Conservation (phyloP, 2,113 vertebrate species). For the Anolis carolinensis region DNA sequence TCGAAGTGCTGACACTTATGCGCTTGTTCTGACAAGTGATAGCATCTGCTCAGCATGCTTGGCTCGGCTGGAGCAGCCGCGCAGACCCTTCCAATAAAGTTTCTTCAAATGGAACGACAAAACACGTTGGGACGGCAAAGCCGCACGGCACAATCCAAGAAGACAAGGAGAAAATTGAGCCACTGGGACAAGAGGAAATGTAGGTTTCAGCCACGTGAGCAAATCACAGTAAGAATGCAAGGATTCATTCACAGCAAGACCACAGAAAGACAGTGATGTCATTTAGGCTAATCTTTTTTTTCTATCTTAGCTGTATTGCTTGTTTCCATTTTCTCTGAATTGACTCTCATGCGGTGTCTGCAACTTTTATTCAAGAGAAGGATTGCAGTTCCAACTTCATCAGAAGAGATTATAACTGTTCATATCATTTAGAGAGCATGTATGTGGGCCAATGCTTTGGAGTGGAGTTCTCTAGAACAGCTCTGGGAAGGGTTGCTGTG, state of each 20-base stretch:
- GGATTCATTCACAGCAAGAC: not conserved
- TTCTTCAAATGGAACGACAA: conserved; percentile 22
- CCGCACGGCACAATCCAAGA: not conserved
- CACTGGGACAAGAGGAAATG: conserved; percentile 18
- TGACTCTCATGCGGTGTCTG: not conserved
- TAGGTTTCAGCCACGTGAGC: not conserved
- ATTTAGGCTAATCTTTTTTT: not conserved
- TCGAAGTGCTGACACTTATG: not conserved
- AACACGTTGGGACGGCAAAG: not conserved
- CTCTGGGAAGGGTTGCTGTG: too few species aligned
- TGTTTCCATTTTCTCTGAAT: not conserved
- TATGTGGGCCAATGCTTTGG: too few species aligned
- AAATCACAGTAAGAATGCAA: not conserved
- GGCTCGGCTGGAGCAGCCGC: conserved; percentile 20
- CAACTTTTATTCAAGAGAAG: not conserved
- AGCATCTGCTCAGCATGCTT: conserved; percentile 38
- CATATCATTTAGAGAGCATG: too few species aligned
- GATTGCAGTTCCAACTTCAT: not conserved
- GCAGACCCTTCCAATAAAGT: conserved; percentile 10
- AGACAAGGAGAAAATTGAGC: not conserved
- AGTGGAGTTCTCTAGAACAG: too few species aligned
- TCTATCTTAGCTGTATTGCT: not conserved
- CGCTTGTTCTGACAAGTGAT: conserved; percentile 22
- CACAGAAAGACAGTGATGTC: not conserved
- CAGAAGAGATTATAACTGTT: not conserved